Evolutionary conservation across 2,113 vertebrate species (phyloP), one percentile per base, ranked within the genome.

Genomic region (Verasper variegatus): DNA sequence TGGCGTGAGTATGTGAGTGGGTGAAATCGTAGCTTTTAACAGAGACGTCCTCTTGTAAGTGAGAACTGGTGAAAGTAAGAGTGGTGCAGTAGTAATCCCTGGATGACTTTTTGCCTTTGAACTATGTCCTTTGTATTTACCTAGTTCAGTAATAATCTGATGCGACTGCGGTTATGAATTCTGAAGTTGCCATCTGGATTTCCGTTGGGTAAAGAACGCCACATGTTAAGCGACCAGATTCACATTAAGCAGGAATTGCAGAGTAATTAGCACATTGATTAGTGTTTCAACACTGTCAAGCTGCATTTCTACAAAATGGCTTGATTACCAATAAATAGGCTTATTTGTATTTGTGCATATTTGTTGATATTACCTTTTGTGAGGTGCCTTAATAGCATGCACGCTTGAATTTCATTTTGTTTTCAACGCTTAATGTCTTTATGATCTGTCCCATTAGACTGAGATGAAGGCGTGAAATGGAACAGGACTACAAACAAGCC

Each of bases 401-500:
- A 77, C 18, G 72, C 75, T 86, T 68, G 60, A 71, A 83, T 87
- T 88, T 87, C 60, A 75, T 86, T 88, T 83, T 81, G 84, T 83
- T 65, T 72, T 69, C 20, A 31, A 27, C 23, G 57, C 56, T 78
- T 31, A 31, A 31, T 31, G 31, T 31, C 31, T 31, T 85, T 71
- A 76, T 73, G 72, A 89, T 88, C 77, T 52, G 45, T 91, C 86
- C 87, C 78, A 66, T 56, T 76, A 80, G 82, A 78, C 67, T 24
- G 70, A 82, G 86, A 81, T 80, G 73, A 82, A 91, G 80, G 77
- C 68, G 24, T 88, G 80, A 89, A 88, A 91, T 84, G 70, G 89
- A 76, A 80, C 80, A 74, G 63, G 64, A 71, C 82, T 80, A 20
- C 64, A 85, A 90, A 85, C 70, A 68, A 78, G 86, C 76, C 90